Evolutionary conservation across 2,113 vertebrate genomes (phyloP), one percentile per base, ranked within the genome.

Genomic region (Lasiurus cinereus): DNA sequence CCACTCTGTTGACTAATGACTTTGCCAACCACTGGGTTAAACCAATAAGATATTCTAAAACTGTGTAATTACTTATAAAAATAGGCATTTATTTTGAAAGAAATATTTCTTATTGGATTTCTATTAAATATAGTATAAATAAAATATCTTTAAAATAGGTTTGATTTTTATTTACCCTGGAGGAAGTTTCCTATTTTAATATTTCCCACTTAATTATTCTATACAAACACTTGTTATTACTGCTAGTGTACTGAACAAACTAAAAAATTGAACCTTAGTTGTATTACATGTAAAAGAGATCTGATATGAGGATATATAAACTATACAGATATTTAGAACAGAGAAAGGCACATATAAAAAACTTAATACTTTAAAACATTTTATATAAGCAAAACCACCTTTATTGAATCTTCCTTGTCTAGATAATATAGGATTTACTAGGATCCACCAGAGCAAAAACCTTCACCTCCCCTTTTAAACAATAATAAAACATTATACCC

Each of bases 401-500:
- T 80, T 21, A 73, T 31, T 46, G 8, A 96, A 56, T 73, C 6
- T 76, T 67, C 78, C 15, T 86, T 95, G 69, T 74, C 67, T 52
- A 77, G 64, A 46, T 64, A 56, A 52, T 76, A 85, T 18, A 88
- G 16, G 2, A 70, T 3, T 87, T 90, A 62, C 9, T 88, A 91
- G 27, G 19, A 90, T 24, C 56, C 14, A n/a, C 5, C 21, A 29
- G 15, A 82, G n/a, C 24, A 84, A 74, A 50, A 88, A 59, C 14
- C 3, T 0, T 62, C 24, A 3, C 33, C 0, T n/a, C 6, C 7
- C 0, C 0, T 74, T 69, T 74, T 62, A 90, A 39, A 73, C 3
- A 90, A 70, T 69, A 84, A 56, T 48, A 92, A 94, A 95, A 93
- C 18, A 92, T 48, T 90, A 78, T 18, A 18, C 7, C 2, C 5